phyloP scores from a whole-genome alignment of 2,888 invertebrate genomes.

The Drosophila niveifrons region DNA sequence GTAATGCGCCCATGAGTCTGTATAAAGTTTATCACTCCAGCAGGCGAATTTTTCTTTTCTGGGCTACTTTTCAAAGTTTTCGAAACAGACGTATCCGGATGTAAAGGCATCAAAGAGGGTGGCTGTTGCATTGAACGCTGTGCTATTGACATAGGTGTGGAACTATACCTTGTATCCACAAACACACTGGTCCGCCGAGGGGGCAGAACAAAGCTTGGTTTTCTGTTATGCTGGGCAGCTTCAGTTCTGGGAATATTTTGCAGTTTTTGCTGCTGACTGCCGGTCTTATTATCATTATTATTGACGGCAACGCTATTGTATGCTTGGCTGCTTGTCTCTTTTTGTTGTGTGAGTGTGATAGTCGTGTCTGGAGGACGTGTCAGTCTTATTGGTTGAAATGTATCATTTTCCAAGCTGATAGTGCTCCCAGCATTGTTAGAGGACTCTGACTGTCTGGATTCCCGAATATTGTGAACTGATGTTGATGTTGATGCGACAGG shows the following conservation, averaged over 20 bases:
- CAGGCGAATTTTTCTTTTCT: slow-evolving; percentile 63
- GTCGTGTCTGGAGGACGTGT: slow-evolving; percentile 51
- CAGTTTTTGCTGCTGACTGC: slow-evolving; percentile 21
- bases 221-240: slow-evolving; percentile 15
- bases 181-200: slow-evolving; percentile 65
- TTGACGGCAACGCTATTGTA: slow-evolving; percentile 32
- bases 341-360: slow-evolving; percentile 28
- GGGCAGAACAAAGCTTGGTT: slow-evolving; percentile 31
- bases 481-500: background rate
- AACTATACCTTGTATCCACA: slow-evolving; percentile 60
- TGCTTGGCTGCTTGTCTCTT: slow-evolving; percentile 5
- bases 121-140: slow-evolving; percentile 60
- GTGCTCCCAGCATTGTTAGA: background rate
- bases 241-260: slow-evolving; percentile 13
- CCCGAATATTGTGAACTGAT: slow-evolving; percentile 4
- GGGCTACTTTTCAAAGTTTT: slow-evolving; percentile 32
- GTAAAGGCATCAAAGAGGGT: slow-evolving; percentile 47
- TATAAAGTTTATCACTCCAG: slow-evolving; percentile 78
- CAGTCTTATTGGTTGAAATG: slow-evolving; percentile 61
- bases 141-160: slow-evolving; percentile 71
- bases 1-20: slow-evolving; percentile 74
- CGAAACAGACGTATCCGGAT: slow-evolving; percentile 38
- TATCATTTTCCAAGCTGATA: slow-evolving; percentile 27
- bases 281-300: slow-evolving; percentile 40
- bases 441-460: background rate